Evolutionary conservation across 2,797 vertebrate species (phyloP), one percentile per base, ranked within the genome.

Genomic region (Megalops cyprinoides): DNA sequence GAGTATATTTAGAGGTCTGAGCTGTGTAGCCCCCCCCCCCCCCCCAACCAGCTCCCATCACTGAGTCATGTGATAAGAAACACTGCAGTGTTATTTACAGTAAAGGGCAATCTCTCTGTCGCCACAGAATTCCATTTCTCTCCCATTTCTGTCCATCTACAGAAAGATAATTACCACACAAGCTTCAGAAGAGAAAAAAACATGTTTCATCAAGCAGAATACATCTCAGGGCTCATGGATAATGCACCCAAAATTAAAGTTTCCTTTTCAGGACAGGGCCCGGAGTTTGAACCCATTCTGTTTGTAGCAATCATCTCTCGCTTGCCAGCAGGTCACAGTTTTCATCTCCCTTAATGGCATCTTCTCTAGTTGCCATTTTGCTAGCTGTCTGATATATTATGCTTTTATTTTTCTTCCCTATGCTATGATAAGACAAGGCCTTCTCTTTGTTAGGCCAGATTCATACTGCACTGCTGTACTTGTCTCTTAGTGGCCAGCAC

Each of bases 121-220:
- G n/a, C 56, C 14, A 31, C 65, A 73, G 37, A 81, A 81, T 82
- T 77, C 53, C 76, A 78, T 77, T 78, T 67, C 34, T 78, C 62
- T 48, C 55, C 65, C 31, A n/a, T n/a, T 49, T 25, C 48, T 37
- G 42, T 78, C 81, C 71, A 37, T 74, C 55, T 74, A 14, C 76
- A 39, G 53, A 60, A 65, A 58, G 76, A 73, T 49, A 82, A 82
- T 82, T 78, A 67, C 76, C 39, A 58, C 51, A 49, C 67, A 49
- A 76, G 71, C 31, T n/a, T 20, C 7, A 55, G 71, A 49, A 51
- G 44, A 6, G 9, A 42, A 8, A n/a, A 44, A 79, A 76, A 46
- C 34, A 15, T 37, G 74, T 65, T 62, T 76, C 73, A 67, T 56
- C 49, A 76, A 51, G 14, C 44, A 62, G 53, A 67, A 56, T 74